A percentile compares a stretch with the other conserved stretches of the same genome.
Evolutionary conservation across 2,888 invertebrate genomes (phyloP).

Genomic region (Thelaira solivaga): DNA sequence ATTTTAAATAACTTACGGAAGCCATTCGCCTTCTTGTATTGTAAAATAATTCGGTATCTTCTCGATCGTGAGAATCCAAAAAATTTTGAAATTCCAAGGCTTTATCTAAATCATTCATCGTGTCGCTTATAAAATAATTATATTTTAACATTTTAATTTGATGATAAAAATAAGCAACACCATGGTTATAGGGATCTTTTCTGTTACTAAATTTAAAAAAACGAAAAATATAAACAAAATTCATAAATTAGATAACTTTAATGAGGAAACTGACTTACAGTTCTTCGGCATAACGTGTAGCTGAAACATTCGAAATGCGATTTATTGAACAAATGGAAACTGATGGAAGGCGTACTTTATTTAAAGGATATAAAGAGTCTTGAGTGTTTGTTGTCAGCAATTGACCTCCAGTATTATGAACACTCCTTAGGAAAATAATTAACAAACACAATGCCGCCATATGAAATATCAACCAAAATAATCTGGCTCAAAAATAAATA

Average conservation of each 20-base stretch:
- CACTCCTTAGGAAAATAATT: slow-evolving; percentile 69
- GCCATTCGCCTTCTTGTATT: slow-evolving; percentile 68
- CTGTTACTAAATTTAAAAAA: slow-evolving; percentile 61
- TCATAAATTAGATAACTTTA: neutral
- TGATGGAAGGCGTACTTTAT: slow-evolving; percentile 81
- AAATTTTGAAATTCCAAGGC: slow-evolving; percentile 70
- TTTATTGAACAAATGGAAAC: slow-evolving; percentile 82
- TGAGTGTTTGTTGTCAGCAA: slow-evolving; percentile 69
- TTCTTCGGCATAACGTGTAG: slow-evolving; percentile 72
- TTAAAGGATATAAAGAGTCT: slow-evolving; percentile 78
- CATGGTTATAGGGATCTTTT: slow-evolving; percentile 69
- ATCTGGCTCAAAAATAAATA: slow-evolving; percentile 64
- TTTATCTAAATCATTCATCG: slow-evolving; percentile 64
- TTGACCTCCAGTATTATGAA: slow-evolving; percentile 64
- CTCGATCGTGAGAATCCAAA: slow-evolving; percentile 69
- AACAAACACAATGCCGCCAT: slow-evolving; percentile 68
- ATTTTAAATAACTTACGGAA: slow-evolving; percentile 56
- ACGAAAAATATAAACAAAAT: neutral
- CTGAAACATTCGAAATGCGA: slow-evolving; percentile 77
- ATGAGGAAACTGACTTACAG: slow-evolving; percentile 72
- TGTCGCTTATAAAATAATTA: slow-evolving; percentile 66
- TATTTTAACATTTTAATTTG: slow-evolving; percentile 67
- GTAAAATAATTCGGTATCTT: slow-evolving; percentile 69
- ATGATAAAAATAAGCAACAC: slow-evolving; percentile 67
- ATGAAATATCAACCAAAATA: slow-evolving; percentile 73